phyloP scores from a whole-genome alignment of 2,888 invertebrate species.

The Drosophila borborema region DNA sequence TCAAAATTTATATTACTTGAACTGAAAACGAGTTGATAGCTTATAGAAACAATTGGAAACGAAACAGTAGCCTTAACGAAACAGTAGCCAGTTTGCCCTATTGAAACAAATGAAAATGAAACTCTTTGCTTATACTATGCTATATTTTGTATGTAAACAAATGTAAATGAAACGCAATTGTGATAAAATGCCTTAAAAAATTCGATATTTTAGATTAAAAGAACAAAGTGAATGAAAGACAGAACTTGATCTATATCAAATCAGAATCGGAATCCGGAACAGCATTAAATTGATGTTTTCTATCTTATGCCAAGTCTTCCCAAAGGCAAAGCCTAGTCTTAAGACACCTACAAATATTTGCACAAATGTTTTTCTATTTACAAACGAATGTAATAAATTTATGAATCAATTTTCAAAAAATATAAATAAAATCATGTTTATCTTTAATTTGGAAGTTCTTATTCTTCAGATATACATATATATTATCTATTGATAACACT shows the following conservation, averaged over 20 bases:
- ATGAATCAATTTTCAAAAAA: background rate
- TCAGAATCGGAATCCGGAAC: background rate
- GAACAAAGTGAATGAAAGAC: background rate
- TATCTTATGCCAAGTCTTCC: background rate
- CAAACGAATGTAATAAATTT: background rate
- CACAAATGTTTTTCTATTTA: background rate
- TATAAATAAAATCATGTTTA: background rate
- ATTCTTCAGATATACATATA: too few species aligned
- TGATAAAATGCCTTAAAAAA: background rate
- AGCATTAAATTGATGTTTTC: background rate
- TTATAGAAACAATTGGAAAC: background rate
- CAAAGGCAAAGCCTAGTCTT: background rate
- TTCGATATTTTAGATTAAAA: background rate
- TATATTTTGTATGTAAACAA: background rate
- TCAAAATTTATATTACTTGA: background rate
- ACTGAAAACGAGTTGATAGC: background rate
- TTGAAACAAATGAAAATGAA: background rate
- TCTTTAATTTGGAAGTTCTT: too few species aligned
- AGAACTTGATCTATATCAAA: background rate
- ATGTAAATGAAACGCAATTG: conserved; percentile 1
- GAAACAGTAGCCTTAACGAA: background rate
- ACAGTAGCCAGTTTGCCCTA: background rate
- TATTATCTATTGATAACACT: background rate
- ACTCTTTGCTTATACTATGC: background rate
- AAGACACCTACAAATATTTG: conserved; percentile 8